A percentile compares a stretch with the other conserved stretches of the same genome.
phyloP scores from a whole-genome alignment of 2,113 vertebrate species.

The Poeciliopsis prolifica region DNA sequence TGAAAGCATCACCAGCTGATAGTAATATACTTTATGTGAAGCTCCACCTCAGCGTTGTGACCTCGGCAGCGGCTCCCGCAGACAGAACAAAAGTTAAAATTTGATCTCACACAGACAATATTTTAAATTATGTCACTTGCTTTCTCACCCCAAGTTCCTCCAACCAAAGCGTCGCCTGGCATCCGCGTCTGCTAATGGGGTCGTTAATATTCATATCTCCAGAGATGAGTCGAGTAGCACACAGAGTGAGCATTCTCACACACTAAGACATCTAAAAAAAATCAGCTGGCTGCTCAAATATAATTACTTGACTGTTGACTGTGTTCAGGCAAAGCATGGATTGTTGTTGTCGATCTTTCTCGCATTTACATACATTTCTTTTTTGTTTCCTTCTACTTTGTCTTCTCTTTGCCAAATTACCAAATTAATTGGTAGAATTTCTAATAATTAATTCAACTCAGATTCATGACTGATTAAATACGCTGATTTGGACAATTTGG shows the following conservation, averaged over 20 bases:
- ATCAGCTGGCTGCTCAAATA: constrained; percentile 70
- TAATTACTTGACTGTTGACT: constrained; percentile 72
- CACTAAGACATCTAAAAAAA: constrained; percentile 45
- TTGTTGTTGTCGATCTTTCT: constrained; percentile 36
- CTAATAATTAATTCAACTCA: constrained; percentile 19
- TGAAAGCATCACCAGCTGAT: constrained; percentile 47
- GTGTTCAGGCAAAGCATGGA: constrained; percentile 57
- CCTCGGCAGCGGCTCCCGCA: constrained; percentile 29
- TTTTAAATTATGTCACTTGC: constrained; percentile 52
- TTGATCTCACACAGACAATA: constrained; percentile 41
- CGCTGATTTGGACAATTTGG: not conserved
- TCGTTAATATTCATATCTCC: constrained; percentile 75
- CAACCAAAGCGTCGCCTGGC: constrained; percentile 56
- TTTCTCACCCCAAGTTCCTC: constrained; percentile 56
- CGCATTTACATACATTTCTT: not conserved
- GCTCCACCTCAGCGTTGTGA: constrained; percentile 44
- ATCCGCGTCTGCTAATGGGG: constrained; percentile 66
- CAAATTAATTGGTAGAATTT: not conserved
- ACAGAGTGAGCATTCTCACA: constrained; percentile 32
- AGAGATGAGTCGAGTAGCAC: constrained; percentile 59
- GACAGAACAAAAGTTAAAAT: constrained; percentile 38
- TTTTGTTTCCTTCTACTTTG: not conserved
- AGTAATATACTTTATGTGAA: constrained; percentile 43
- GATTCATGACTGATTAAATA: not conserved
- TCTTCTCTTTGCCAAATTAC: not conserved